Evolutionary conservation across 1,140 invertebrate species (phyloP).

Genomic region (Liolophura sinensis): DNA sequence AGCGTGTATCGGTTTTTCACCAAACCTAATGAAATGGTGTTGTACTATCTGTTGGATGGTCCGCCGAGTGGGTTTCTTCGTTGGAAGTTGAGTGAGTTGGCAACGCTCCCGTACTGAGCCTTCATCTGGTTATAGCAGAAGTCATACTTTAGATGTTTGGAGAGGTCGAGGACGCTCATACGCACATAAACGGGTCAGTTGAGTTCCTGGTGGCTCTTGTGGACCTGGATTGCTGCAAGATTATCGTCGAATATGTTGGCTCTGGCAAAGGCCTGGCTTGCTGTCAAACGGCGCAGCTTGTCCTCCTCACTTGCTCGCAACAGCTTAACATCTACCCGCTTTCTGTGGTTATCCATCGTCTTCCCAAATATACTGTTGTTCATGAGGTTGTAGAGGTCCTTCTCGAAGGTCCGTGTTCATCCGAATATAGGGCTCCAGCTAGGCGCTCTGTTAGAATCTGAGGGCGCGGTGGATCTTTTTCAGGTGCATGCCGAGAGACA

Average conservation of each 20-base stretch:
- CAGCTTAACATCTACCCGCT: constrained; percentile 43
- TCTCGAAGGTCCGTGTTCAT: constrained; percentile 31
- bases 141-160: constrained; percentile 39
- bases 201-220: constrained; percentile 25
- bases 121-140: constrained; percentile 41
- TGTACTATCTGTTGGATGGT: constrained; percentile 19
- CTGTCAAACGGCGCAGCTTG: constrained; percentile 30
- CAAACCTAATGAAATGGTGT: constrained; percentile 9
- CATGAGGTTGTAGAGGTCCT: constrained; percentile 59
- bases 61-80: constrained; percentile 21
- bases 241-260: constrained; percentile 43
- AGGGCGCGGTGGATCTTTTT: constrained; percentile 21
- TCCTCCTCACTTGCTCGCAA: constrained; percentile 11
- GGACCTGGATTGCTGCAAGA: constrained; percentile 19
- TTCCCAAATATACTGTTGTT: constrained; percentile 60
- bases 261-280: constrained; percentile 45
- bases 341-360: constrained; percentile 57
- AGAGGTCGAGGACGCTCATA: constrained; percentile 30
- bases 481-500: constrained; percentile 10
- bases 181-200: constrained; percentile 38
- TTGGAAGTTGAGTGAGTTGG: constrained; percentile 18
- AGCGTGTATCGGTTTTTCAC: constrained; percentile 12
- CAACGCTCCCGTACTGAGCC: constrained; percentile 27
- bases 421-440: constrained; percentile 14
- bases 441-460: constrained; percentile 17